These are phyloP conservation scores for Armadillidium nasatum DNA, from an alignment of 1,140 invertebrate species.

Conservation along the genomic window DNA sequence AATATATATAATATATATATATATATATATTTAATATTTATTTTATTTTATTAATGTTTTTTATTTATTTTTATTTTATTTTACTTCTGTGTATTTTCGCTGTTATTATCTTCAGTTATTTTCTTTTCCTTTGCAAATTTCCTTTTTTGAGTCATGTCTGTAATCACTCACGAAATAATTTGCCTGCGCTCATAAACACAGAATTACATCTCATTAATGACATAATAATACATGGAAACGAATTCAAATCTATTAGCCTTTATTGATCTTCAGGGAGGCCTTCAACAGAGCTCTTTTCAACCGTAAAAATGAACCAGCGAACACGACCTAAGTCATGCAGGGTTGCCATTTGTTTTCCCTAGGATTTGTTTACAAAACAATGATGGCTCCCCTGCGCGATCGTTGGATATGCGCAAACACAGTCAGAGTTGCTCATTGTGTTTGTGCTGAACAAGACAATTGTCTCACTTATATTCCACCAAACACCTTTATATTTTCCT, in stretches of 20 bases:
- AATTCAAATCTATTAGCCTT: conserved; percentile 3
- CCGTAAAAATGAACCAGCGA: background rate
- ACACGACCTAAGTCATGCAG: conserved; percentile 1
- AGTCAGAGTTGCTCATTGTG: background rate
- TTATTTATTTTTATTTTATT: too few relatives aligned
- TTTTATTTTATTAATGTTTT: too few relatives aligned
- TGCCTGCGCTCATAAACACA: background rate
- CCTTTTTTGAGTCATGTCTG: too few relatives aligned
- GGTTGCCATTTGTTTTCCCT: background rate
- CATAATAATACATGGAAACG: background rate
- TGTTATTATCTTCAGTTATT: too few relatives aligned
- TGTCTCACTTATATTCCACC: background rate
- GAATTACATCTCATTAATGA: background rate
- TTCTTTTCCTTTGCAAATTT: too few relatives aligned
- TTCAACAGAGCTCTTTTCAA: conserved; percentile 8
- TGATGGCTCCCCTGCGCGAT: background rate
- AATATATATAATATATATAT: too few relatives aligned
- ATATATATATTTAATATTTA: too few relatives aligned
- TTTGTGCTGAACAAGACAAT: background rate
- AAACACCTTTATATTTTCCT: conserved; percentile 5
- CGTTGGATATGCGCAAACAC: background rate
- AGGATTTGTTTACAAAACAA: conserved; percentile 3
- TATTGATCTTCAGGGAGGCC: background rate
- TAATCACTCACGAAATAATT: too few relatives aligned
- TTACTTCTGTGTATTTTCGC: too few relatives aligned